Conservation (phyloP, 2,113 vertebrate species). For the Benitochromis conjunctus region DNA sequence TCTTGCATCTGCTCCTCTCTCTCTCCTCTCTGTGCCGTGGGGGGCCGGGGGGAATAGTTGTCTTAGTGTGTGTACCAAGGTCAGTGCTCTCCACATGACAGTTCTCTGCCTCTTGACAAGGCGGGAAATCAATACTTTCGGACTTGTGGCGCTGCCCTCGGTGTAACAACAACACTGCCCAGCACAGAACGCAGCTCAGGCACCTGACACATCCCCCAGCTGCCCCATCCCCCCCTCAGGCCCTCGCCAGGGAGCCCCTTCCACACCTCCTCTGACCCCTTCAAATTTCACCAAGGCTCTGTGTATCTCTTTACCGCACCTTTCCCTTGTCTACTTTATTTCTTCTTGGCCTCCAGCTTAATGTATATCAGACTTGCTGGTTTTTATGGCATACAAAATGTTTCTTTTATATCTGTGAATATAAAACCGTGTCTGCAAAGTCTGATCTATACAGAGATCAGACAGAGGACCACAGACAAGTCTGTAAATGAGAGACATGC, state of each 20-base stretch:
- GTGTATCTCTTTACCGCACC: slow-evolving; percentile 69
- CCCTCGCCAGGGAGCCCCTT: slow-evolving; percentile 82
- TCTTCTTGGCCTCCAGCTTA: slow-evolving; percentile 27
- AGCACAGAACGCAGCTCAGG: slow-evolving; percentile 69
- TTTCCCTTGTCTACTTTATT: slow-evolving; percentile 11
- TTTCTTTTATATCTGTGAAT: slow-evolving; percentile 14
- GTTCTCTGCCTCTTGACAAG: slow-evolving; percentile 95
- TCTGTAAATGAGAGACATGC: slow-evolving; percentile 62
- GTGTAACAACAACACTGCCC: slow-evolving; percentile 92
- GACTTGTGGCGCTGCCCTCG: slow-evolving; percentile 95
- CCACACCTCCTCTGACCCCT: slow-evolving; percentile 72
- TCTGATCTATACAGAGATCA: slow-evolving; percentile 69
- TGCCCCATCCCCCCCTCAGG: slow-evolving; percentile 34
- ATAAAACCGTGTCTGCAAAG: not conserved
- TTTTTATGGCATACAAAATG: slow-evolving; percentile 15
- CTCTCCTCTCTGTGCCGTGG: slow-evolving; percentile 50
- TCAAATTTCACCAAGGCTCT: slow-evolving; percentile 73
- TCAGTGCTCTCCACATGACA: slow-evolving; percentile 95
- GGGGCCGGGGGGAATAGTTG: slow-evolving; percentile 88
- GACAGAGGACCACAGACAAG: slow-evolving; percentile 76
- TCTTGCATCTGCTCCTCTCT: slow-evolving; percentile 80
- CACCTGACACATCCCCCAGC: slow-evolving; percentile 92
- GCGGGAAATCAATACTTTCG: slow-evolving; percentile 99
- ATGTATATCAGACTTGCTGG: not conserved
- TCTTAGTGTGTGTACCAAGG: slow-evolving; percentile 87